Percentiles rank a stretch among this genome's conserved stretches.
Evolutionary conservation across 2,888 invertebrate species (phyloP).

Genomic region (Callosobruchus maculatus): DNA sequence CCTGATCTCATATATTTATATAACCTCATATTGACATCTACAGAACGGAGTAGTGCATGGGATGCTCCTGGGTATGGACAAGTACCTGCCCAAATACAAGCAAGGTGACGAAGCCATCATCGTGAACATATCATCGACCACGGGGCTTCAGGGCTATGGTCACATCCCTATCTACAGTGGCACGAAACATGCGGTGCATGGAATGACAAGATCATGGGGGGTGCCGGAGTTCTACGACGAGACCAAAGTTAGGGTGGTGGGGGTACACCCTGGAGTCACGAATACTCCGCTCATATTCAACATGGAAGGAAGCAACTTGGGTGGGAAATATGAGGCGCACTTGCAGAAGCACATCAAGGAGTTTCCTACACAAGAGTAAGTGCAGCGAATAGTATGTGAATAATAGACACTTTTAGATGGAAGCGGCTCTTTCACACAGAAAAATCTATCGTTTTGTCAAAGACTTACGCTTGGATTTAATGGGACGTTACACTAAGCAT

Average conservation of each 20-base stretch:
- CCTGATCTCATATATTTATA: too few relatives aligned
- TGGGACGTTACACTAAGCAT: too few relatives aligned
- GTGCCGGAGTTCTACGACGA: slow-evolving; percentile 34
- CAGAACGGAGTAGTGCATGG: slow-evolving; percentile 28
- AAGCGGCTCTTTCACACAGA: too few relatives aligned
- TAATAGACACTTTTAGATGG: too few relatives aligned
- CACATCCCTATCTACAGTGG: slow-evolving; percentile 23
- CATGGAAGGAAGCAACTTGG: slow-evolving; percentile 21
- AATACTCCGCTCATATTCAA: slow-evolving; percentile 42
- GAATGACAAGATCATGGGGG: slow-evolving; percentile 26
- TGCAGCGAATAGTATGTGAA: neutral
- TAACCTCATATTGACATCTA: neutral
- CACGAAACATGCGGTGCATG: slow-evolving; percentile 25
- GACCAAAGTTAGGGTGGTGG: slow-evolving; percentile 52
- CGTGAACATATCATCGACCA: slow-evolving; percentile 24
- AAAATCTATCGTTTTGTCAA: too few relatives aligned
- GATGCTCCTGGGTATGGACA: slow-evolving; percentile 24
- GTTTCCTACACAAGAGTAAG: slow-evolving; percentile 23
- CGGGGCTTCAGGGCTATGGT: slow-evolving; percentile 15
- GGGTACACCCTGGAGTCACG: slow-evolving; percentile 54
- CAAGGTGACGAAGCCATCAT: slow-evolving; percentile 25
- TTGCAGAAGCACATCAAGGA: slow-evolving; percentile 3
- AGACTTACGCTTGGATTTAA: too few relatives aligned
- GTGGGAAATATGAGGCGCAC: slow-evolving; percentile 16
- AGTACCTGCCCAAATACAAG: slow-evolving; percentile 25